Conservation (phyloP, 2,888 invertebrate species). For the Tachina lurida region DNA sequence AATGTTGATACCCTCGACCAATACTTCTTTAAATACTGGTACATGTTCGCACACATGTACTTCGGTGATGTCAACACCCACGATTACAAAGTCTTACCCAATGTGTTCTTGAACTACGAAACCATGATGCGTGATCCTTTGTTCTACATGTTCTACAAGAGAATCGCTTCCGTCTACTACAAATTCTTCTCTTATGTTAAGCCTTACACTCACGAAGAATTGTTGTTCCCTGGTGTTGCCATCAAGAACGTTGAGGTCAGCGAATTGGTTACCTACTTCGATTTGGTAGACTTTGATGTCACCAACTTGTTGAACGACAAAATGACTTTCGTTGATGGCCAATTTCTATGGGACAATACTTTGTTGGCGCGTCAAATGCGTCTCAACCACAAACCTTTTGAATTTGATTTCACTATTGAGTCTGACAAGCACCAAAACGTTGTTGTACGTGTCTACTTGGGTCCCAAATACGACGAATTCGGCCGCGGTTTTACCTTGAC, state of each 20-base stretch:
- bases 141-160: conserved; percentile 88
- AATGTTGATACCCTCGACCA: conserved; percentile 82
- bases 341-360: conserved; percentile 78
- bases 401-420: conserved; percentile 84
- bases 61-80: conserved; percentile 77
- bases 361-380: conserved; percentile 86
- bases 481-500: conserved; percentile 85
- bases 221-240: conserved; percentile 85
- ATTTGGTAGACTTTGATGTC: conserved; percentile 86
- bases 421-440: conserved; percentile 85
- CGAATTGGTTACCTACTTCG: conserved; percentile 88
- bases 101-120: conserved; percentile 81
- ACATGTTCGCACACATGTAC: conserved; percentile 75
- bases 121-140: conserved; percentile 89
- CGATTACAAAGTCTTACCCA: conserved; percentile 75
- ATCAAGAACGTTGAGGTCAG: conserved; percentile 87
- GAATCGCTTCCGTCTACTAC: conserved; percentile 84
- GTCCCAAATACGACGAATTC: conserved; percentile 87
- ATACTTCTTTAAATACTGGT: conserved; percentile 79
- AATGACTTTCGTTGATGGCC: conserved; percentile 83
- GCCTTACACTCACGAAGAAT: conserved; percentile 86
- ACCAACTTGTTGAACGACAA: conserved; percentile 85
- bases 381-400: conserved; percentile 87
- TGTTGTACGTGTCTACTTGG: conserved; percentile 87
- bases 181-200: conserved; percentile 86